Conservation (phyloP, 2,888 invertebrate genomes). For the Teinopalpus imperialis region DNA sequence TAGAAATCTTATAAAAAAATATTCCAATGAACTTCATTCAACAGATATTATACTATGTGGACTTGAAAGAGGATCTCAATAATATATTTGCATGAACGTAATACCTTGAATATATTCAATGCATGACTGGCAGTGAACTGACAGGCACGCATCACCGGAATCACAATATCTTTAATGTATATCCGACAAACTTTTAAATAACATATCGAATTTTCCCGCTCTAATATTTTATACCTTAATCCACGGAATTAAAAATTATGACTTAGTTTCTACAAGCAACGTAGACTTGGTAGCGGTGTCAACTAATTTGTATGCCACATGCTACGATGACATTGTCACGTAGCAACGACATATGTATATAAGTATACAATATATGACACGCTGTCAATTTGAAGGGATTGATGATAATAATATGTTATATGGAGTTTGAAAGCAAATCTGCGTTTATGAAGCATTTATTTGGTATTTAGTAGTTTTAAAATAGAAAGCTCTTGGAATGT, state of each 20-base stretch:
- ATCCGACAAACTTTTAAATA: slow-evolving; percentile 30
- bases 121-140: slow-evolving; percentile 33
- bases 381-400: slow-evolving; percentile 16
- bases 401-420: background rate
- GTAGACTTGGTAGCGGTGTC: slow-evolving; percentile 32
- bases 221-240: slow-evolving; percentile 33
- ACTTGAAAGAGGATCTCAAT: slow-evolving; percentile 1
- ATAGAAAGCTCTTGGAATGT: too few relatives aligned
- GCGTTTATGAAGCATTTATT: too few relatives aligned
- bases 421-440: too few relatives aligned
- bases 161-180: slow-evolving; percentile 37
- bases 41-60: background rate
- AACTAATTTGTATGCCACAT: slow-evolving; percentile 51
- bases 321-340: slow-evolving; percentile 57
- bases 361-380: slow-evolving; percentile 10
- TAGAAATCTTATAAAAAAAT: background rate
- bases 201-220: slow-evolving; percentile 8
- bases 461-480: too few relatives aligned
- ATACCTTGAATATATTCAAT: slow-evolving; percentile 33
- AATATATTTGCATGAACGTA: slow-evolving; percentile 18
- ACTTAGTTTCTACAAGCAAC: slow-evolving; percentile 25
- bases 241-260: slow-evolving; percentile 33
- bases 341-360: slow-evolving; percentile 43
- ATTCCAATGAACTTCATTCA: background rate
- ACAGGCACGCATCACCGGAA: slow-evolving; percentile 36